Conservation (phyloP, 2,888 invertebrate species). For the Ophraella communa region DNA sequence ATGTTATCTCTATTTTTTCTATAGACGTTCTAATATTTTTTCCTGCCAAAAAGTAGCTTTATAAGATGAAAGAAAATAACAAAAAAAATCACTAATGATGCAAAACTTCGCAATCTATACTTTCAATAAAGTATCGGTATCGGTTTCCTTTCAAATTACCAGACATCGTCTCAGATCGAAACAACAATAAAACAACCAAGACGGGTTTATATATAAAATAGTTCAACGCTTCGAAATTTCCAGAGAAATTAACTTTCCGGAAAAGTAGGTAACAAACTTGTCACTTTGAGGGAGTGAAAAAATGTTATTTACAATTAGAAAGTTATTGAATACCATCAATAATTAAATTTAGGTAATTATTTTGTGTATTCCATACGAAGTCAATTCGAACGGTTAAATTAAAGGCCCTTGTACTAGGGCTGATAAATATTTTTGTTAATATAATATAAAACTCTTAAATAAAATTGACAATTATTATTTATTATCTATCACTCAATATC, state of each 20-base stretch:
- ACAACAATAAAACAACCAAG: neutral
- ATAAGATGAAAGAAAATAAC: slow-evolving; percentile 6
- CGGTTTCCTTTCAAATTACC: slow-evolving; percentile 8
- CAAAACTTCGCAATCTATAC: slow-evolving; percentile 10
- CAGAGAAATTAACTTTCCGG: neutral
- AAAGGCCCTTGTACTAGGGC: no score
- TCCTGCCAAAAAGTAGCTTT: slow-evolving; percentile 1
- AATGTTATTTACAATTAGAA: no score
- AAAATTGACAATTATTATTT: no score
- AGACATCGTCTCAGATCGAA: slow-evolving; percentile 7
- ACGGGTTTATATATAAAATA: neutral
- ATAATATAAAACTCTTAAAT: no score
- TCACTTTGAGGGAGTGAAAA: neutral
- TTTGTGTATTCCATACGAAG: no score
- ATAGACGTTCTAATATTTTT: neutral
- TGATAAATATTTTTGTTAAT: no score
- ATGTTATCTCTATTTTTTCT: neutral
- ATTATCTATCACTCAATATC: no score
- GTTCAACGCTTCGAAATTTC: neutral
- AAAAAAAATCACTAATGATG: slow-evolving; percentile 1
- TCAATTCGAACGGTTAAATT: no score
- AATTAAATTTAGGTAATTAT: no score
- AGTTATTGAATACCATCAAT: no score
- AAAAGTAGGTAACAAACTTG: neutral
- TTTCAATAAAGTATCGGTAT: slow-evolving; percentile 5